Evolutionary conservation across 2,113 vertebrate genomes (phyloP).

Genomic region (Melanerpes formicivorus): DNA sequence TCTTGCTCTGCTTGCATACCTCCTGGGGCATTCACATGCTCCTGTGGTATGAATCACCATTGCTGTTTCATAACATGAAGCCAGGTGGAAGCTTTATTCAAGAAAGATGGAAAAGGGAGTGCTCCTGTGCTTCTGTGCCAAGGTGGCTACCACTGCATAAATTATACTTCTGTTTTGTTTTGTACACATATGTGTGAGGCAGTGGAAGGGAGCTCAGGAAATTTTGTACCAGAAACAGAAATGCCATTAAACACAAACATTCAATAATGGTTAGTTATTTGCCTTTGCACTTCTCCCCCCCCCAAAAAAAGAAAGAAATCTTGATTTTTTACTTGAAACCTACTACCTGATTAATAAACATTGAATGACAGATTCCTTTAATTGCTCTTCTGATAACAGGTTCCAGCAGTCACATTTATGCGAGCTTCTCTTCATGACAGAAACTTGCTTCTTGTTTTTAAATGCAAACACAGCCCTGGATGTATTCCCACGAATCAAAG

Average conservation of each 20-base stretch:
- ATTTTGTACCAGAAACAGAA: not conserved
- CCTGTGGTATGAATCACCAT: not conserved
- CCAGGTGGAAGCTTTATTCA: not conserved
- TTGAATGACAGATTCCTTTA: not conserved
- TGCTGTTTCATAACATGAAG: not conserved
- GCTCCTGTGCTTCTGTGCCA: not conserved
- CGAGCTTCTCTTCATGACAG: constrained; percentile 15
- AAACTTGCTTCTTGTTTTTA: constrained; percentile 44
- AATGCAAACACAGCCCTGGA: constrained; percentile 31
- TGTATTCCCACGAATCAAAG: constrained; percentile 46
- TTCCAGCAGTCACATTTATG: not conserved
- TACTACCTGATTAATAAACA: not conserved
- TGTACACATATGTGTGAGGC: rapidly evolving
- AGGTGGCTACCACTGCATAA: not conserved
- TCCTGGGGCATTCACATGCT: not conserved
- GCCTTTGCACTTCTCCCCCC: not conserved
- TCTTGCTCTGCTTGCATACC: not conserved
- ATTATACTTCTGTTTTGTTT: not conserved
- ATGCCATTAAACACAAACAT: not conserved
- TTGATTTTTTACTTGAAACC: not conserved
- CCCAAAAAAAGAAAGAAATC: not conserved
- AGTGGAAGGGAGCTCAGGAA: not conserved
- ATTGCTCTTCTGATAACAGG: not conserved
- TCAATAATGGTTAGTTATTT: not conserved
- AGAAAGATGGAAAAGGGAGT: not conserved